These are phyloP conservation scores for Alces alces DNA, from an alignment of 2,113 vertebrate genomes.

Conservation along the genomic window DNA sequence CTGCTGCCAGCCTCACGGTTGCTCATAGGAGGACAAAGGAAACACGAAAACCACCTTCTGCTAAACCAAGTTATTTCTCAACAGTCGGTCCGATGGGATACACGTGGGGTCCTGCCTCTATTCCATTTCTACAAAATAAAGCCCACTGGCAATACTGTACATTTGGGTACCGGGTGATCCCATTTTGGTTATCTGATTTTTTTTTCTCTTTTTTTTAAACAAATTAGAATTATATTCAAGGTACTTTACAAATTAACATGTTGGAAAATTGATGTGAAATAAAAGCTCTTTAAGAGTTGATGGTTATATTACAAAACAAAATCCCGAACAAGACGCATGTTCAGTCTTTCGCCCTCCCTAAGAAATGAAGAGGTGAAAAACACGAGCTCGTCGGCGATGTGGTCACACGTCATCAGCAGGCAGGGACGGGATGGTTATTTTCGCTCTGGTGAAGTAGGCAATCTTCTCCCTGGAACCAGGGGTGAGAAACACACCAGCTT, in stretches of 20 bases:
- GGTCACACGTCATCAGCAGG: constrained; percentile 87
- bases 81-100: constrained; percentile 65
- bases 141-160: constrained; percentile 69
- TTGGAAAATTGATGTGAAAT: constrained; percentile 69
- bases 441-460: constrained; percentile 88
- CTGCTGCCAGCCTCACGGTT: constrained; percentile 73
- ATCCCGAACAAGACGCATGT: constrained; percentile 46
- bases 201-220: constrained; percentile 67
- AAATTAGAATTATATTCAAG: constrained; percentile 71
- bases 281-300: constrained; percentile 70
- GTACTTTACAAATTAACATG: constrained; percentile 77
- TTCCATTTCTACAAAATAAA: constrained; percentile 71
- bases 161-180: constrained; percentile 69
- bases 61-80: constrained; percentile 59
- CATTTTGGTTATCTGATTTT: constrained; percentile 76
- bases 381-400: background rate
- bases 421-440: constrained; percentile 86
- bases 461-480: constrained; percentile 85
- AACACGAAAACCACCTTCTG: constrained; percentile 49
- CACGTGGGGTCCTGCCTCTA: constrained; percentile 39
- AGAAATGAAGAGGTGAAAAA: constrained; percentile 50
- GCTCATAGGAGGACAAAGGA: constrained; percentile 64
- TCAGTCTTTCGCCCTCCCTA: background rate
- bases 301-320: constrained; percentile 41
- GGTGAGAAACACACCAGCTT: background rate